Conservation (phyloP, 2,888 invertebrate genomes). For the Cactoblastis cactorum region DNA sequence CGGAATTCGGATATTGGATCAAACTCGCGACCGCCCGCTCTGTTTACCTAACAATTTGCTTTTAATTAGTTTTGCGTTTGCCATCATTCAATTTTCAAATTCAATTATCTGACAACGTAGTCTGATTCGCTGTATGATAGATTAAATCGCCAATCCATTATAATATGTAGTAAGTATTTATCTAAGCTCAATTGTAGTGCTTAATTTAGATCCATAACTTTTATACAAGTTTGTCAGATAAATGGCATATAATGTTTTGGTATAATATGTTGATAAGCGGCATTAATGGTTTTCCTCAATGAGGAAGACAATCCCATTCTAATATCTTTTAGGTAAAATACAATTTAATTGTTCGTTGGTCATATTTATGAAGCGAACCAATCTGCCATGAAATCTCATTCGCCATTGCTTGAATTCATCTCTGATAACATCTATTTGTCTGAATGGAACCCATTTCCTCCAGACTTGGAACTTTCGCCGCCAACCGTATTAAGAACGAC, state of each 20-base stretch:
- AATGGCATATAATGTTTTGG: neutral
- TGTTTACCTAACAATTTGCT: conserved; percentile 64
- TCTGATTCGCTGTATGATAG: too few species aligned
- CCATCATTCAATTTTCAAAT: conserved; percentile 14
- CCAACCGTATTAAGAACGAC: conserved; percentile 21
- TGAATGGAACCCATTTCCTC: neutral
- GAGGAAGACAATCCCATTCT: neutral
- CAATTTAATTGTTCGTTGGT: too few species aligned
- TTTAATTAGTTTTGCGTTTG: conserved; percentile 59
- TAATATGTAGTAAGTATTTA: too few species aligned
- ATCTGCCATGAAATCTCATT: too few species aligned
- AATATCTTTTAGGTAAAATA: too few species aligned
- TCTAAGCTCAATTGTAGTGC: neutral
- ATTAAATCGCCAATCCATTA: too few species aligned
- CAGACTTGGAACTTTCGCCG: neutral
- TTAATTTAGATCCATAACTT: neutral
- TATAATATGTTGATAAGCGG: neutral
- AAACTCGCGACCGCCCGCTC: conserved; percentile 50
- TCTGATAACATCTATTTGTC: neutral
- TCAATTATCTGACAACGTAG: conserved; percentile 16
- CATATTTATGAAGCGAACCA: too few species aligned
- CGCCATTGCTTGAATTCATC: too few species aligned
- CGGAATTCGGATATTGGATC: conserved; percentile 71
- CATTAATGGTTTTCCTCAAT: neutral
- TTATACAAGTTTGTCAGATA: too few species aligned